Base-by-base conservation (phyloP, 2,113 vertebrate genomes). In the Gavia stellata region DNA sequence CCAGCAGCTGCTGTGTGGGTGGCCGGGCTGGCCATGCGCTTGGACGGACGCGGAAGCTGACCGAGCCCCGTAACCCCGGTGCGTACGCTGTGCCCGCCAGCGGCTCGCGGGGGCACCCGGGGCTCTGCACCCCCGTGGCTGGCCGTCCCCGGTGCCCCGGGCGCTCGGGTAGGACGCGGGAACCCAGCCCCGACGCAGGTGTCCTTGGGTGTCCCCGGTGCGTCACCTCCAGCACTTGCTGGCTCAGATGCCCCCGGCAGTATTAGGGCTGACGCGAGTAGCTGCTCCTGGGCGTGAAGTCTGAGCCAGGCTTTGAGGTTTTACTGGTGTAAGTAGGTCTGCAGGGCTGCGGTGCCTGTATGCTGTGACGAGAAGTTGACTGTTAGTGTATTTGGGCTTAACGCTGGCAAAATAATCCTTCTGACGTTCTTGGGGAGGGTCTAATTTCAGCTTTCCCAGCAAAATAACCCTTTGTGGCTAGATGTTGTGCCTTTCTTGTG, bases 191-290 rank as follows among this genome's bases (percentile, higher is more conserved):
- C 18, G 2, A 0, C 17, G 6, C 17, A 0, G 38, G 33, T n/a
- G 67, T 55, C 86, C 67, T 67, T 86, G 70, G 23, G 4, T 67
- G 78, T 78, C 68, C 55, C 70, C 1, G 0, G 3, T 38, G 68
- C 34, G 68, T 89, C 86, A 17, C 56, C 31, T n/a, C 26, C 50
- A 50, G 58, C 29, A 10, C 13, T 33, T 9, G 44, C 58, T 75
- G 72, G 53, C 49, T 34, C 18, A 0, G 11, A 1, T n/a, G 38
- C 14, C 61, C 26, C 12, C 2, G 5, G 52, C 52, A 20, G 3
- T 0, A 0, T 1, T 5, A 36, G 58, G 25, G 19, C n/a, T 4
- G 12, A 1, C 0, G 21, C 1, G 1, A 59, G 62, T 6, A 40
- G 55, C 40, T 31, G 65, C 55, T 87, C 14, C 34, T 3, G 16